Evolutionary conservation across 1,140 invertebrate species (phyloP).

Genomic region (Rhopalosiphum padi): DNA sequence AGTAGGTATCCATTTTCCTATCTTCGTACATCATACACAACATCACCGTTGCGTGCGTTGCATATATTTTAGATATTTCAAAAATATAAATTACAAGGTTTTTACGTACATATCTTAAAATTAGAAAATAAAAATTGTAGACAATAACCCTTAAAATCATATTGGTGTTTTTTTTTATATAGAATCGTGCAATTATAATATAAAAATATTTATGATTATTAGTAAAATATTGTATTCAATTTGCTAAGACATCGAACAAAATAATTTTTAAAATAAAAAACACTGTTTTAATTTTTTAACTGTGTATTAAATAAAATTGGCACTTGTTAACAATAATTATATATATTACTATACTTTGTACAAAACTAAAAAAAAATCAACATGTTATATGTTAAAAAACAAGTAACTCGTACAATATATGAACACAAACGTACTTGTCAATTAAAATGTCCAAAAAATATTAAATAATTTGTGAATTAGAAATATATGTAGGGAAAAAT

Average conservation of each 20-base stretch:
- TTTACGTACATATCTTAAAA: constrained; percentile 56
- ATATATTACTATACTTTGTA: constrained; percentile 24
- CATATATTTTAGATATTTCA: constrained; percentile 43
- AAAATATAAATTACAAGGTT: constrained; percentile 49
- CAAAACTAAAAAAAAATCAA: constrained; percentile 34
- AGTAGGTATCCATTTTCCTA: not conserved
- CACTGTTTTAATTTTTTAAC: constrained; percentile 34
- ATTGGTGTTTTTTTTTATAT: constrained; percentile 2
- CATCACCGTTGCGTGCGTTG: not conserved
- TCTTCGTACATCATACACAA: constrained; percentile 22
- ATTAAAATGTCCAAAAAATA: constrained; percentile 18
- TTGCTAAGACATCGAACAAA: constrained; percentile 14
- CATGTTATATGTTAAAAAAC: not conserved
- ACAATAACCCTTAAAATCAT: constrained; percentile 48
- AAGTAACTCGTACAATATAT: not conserved
- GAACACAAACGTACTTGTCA: constrained; percentile 32
- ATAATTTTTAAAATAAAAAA: constrained; percentile 7
- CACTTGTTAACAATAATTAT: constrained; percentile 46
- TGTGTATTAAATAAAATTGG: constrained; percentile 7
- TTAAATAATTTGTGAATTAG: constrained; percentile 15
- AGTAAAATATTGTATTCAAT: constrained; percentile 27
- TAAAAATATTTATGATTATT: constrained; percentile 10
- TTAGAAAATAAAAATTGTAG: constrained; percentile 46
- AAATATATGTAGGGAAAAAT: not conserved
- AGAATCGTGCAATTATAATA: constrained; percentile 9